Conservation (phyloP, 2,888 invertebrate genomes). For the Nephrotoma flavescens region DNA sequence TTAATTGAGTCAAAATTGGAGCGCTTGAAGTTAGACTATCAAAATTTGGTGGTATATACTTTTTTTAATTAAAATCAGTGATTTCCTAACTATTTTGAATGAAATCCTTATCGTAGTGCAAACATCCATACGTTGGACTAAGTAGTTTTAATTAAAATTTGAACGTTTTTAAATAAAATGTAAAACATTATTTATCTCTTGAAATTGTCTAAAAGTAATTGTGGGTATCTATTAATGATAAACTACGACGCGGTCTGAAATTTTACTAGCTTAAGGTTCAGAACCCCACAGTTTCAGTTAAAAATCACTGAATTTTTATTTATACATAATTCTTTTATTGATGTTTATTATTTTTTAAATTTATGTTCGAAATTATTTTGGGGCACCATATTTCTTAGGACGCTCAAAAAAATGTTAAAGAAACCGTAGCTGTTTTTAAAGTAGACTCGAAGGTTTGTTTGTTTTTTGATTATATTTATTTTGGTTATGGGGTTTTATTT, state of each 20-base stretch:
- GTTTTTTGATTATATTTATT: background rate
- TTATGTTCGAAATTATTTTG: background rate
- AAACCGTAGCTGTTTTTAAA: constrained; percentile 40
- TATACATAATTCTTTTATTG: constrained; percentile 8
- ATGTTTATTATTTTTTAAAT: constrained; percentile 17
- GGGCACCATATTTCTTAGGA: constrained; percentile 13
- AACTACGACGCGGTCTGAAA: too few species aligned
- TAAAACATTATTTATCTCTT: too few species aligned
- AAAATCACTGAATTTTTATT: background rate
- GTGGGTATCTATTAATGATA: too few species aligned
- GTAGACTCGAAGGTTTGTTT: constrained; percentile 32
- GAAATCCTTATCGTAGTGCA: background rate
- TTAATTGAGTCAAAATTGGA: constrained; percentile 44
- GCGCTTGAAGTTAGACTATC: constrained; percentile 50
- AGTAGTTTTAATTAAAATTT: too few species aligned
- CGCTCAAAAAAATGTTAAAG: constrained; percentile 35
- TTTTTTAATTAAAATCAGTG: background rate
- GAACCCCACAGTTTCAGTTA: background rate
- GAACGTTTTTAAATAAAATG: too few species aligned
- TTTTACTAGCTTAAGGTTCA: too few species aligned
- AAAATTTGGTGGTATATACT: constrained; percentile 34
- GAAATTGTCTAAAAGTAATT: too few species aligned
- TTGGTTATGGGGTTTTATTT: background rate
- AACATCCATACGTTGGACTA: too few species aligned
- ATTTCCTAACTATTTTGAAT: background rate